A percentile compares a stretch with the other conserved stretches of the same genome.
Evolutionary conservation across 2,888 invertebrate species (phyloP).

Genomic region (Eupithecia subfuscata): DNA sequence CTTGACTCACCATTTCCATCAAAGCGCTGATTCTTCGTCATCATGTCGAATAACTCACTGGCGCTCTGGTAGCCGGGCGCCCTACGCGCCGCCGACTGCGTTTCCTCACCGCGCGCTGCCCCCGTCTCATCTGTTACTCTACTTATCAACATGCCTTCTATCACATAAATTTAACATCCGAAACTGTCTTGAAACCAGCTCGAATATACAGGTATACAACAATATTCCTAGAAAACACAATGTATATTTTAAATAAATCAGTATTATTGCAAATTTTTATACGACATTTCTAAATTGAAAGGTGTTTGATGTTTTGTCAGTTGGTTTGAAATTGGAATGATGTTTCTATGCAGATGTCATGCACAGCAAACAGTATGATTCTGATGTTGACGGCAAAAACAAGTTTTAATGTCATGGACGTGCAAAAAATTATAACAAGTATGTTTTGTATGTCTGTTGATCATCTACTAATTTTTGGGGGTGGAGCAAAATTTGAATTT

Average conservation of each 20-base stretch:
- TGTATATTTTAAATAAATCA: slow-evolving; percentile 53
- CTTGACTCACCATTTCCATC: slow-evolving; percentile 52
- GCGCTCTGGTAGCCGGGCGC: slow-evolving; percentile 63
- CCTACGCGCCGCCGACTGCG: slow-evolving; percentile 27
- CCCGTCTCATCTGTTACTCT: slow-evolving; percentile 57
- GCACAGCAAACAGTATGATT: neutral
- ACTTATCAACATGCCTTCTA: slow-evolving; percentile 66
- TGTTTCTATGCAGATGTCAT: neutral
- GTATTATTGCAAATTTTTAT: slow-evolving; percentile 67
- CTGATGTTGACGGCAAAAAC: neutral
- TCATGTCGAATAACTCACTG: slow-evolving; percentile 65
- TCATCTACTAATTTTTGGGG: too few relatives aligned
- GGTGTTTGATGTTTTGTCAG: slow-evolving; percentile 48
- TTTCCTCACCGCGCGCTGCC: slow-evolving; percentile 43
- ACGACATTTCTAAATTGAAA: slow-evolving; percentile 54
- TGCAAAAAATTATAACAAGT: too few relatives aligned
- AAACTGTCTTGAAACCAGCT: slow-evolving; percentile 43
- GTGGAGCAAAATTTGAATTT: too few relatives aligned
- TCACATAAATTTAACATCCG: slow-evolving; percentile 59
- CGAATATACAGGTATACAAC: slow-evolving; percentile 44
- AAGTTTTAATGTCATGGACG: neutral
- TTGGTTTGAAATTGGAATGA: slow-evolving; percentile 58
- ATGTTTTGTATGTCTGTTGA: too few relatives aligned
- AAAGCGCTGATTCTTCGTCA: slow-evolving; percentile 60
- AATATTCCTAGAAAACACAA: slow-evolving; percentile 60